These are phyloP conservation scores for Aleadryas rufinucha DNA, from an alignment of 2,113 vertebrate genomes.

Conservation along the genomic window DNA sequence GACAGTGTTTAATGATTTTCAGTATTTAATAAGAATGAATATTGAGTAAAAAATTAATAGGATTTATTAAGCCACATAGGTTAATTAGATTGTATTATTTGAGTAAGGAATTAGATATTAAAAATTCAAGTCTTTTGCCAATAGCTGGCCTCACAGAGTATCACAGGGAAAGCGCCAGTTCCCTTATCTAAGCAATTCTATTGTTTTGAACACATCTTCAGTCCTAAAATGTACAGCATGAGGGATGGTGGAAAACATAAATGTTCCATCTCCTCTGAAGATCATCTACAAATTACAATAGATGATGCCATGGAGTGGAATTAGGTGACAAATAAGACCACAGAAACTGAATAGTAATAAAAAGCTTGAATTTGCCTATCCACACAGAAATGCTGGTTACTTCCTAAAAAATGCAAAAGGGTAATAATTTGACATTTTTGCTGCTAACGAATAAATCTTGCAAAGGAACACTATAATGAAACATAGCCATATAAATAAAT, in stretches of 20 bases:
- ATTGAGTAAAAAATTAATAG: conserved; percentile 33
- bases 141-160: not conserved
- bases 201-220: not conserved
- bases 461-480: not conserved
- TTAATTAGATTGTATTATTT: conserved; percentile 55
- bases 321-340: not conserved
- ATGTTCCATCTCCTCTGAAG: not conserved
- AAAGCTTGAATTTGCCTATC: not conserved
- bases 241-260: not conserved
- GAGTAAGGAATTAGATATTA: conserved; percentile 20
- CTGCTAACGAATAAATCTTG: not conserved
- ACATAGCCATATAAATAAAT: not conserved
- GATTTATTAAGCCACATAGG: not conserved
- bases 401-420: not conserved
- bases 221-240: not conserved
- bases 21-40: not conserved
- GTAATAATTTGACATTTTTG: not conserved
- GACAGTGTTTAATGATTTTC: conserved; percentile 22
- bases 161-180: not conserved
- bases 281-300: not conserved
- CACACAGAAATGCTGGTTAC: not conserved
- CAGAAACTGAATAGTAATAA: not conserved
- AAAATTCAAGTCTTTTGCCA: not conserved
- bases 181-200: not conserved
- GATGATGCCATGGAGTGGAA: not conserved